Evolutionary conservation across 2,113 vertebrate genomes (phyloP).

Genomic region (Silurus asotus): DNA sequence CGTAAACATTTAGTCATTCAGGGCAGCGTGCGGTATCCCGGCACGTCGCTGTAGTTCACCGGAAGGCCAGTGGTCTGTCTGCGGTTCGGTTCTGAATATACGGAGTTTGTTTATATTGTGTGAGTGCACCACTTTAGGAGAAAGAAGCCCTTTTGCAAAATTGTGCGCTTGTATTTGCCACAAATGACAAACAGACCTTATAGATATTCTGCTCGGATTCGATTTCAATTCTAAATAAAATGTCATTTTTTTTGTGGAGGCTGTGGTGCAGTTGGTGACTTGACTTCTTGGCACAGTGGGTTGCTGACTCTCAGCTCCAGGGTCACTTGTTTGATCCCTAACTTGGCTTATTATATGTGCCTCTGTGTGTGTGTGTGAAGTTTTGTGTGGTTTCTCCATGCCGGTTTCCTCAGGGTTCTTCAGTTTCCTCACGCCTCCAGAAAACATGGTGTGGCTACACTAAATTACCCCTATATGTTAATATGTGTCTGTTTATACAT

Average conservation of each 20-base stretch:
- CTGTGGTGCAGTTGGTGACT: neutral
- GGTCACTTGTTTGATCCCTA: no score
- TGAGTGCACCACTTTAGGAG: neutral
- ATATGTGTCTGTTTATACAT: neutral
- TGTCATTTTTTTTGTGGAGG: neutral
- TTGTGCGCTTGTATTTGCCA: neutral
- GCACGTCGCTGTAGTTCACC: neutral
- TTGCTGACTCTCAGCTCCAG: neutral
- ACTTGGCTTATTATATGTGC: neutral
- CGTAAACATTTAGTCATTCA: neutral
- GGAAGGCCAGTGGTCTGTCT: slow-evolving; percentile 22
- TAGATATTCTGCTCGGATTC: neutral
- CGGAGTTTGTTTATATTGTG: slow-evolving; percentile 1
- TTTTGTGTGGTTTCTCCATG: neutral
- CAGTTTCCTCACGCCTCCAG: neutral
- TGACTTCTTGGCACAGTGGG: neutral
- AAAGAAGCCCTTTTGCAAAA: neutral
- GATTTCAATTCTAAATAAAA: neutral
- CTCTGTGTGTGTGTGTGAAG: no score
- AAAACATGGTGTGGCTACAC: neutral
- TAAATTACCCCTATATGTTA: neutral
- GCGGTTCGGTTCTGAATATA: neutral
- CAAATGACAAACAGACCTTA: neutral
- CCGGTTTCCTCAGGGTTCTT: neutral
- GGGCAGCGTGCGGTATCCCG: neutral